These are phyloP conservation scores for Leptarthrus brevirostris DNA, from an alignment of 2,888 invertebrate species.

Conservation along the genomic window DNA sequence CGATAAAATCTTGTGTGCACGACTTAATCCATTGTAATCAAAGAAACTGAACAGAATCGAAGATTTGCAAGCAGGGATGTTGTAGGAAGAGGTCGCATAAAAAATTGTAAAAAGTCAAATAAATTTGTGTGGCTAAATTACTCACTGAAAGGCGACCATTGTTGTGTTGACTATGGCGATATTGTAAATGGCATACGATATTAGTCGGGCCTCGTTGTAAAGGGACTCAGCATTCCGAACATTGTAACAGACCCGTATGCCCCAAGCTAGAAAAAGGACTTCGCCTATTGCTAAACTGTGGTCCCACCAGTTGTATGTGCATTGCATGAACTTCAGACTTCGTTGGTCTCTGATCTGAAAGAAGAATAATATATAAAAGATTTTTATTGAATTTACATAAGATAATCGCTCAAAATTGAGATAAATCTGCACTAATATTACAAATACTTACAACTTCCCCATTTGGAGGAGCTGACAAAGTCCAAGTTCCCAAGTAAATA, in stretches of 20 bases:
- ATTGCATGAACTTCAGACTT: conserved; percentile 87
- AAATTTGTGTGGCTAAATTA: conserved; percentile 59
- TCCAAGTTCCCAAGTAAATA: conserved; percentile 91
- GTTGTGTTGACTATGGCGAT: conserved; percentile 92
- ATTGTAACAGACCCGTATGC: conserved; percentile 86
- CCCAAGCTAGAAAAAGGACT: conserved; percentile 83
- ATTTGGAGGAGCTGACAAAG: conserved; percentile 84
- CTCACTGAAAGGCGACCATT: conserved; percentile 95
- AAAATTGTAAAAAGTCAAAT: not conserved
- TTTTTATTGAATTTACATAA: too few species aligned
- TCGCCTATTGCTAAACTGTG: conserved; percentile 90
- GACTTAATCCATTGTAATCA: conserved; percentile 2
- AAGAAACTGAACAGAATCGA: conserved; percentile 22
- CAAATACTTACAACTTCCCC: conserved; percentile 78
- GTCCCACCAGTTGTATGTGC: conserved; percentile 95
- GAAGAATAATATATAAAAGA: too few species aligned
- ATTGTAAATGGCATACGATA: conserved; percentile 95
- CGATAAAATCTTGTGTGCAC: not conserved
- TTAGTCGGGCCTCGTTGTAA: conserved; percentile 92
- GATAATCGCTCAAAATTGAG: too few species aligned
- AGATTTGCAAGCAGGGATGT: conserved; percentile 14
- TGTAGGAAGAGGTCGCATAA: not conserved
- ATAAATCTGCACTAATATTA: too few species aligned
- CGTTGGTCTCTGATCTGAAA: conserved; percentile 76
- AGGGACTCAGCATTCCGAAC: conserved; percentile 91